Conservation (phyloP, 2,113 vertebrate species). For the Gallinago undulata region DNA sequence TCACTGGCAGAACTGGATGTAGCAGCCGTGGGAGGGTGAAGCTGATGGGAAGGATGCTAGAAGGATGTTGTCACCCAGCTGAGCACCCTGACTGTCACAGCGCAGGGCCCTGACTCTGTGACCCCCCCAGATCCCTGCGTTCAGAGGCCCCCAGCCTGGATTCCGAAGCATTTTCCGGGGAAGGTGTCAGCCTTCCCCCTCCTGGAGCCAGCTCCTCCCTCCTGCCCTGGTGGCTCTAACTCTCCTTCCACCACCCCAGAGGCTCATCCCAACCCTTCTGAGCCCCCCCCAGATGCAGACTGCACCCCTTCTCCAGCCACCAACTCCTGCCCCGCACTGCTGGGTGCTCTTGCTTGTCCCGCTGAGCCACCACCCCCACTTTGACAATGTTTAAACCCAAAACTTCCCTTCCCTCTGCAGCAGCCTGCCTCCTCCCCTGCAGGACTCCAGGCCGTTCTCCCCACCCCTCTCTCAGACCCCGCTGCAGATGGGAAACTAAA, state of each 20-base stretch:
- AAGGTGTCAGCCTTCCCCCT: not conserved
- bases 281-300: not conserved
- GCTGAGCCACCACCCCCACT: not conserved
- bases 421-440: fast-evolving
- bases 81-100: not conserved
- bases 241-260: not conserved
- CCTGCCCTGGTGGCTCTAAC: not conserved
- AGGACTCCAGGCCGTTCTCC: not conserved
- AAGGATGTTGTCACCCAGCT: fast-evolving
- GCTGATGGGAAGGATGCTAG: not conserved
- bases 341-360: not conserved
- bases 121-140: not conserved
- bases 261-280: fast-evolving
- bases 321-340: fast-evolving
- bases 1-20: not conserved
- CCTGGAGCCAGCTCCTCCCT: not conserved
- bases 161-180: not conserved
- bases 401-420: not conserved
- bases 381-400: not conserved
- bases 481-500: not conserved
- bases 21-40: not conserved
- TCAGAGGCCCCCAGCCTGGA: not conserved
- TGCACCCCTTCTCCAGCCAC: not conserved
- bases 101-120: not conserved
- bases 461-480: not conserved